These are phyloP conservation scores for Ceryle rudis DNA, from an alignment of 2,797 vertebrate genomes.

Conservation along the genomic window DNA sequence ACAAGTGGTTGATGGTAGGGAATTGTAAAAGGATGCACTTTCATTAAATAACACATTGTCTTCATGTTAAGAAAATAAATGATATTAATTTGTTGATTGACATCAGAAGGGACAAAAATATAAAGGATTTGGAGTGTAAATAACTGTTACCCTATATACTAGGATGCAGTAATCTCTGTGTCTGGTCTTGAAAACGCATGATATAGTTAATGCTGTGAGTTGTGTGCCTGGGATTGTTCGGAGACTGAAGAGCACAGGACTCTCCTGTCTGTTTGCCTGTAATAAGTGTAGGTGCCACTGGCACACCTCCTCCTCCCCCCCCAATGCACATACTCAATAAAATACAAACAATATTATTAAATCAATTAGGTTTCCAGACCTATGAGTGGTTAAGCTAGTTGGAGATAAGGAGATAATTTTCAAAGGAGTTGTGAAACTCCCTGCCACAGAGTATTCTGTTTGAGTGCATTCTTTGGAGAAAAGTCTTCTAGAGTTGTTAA, in stretches of 20 bases:
- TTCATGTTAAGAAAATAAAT: slow-evolving; percentile 12
- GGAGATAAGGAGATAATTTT: background rate
- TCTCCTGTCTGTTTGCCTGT: background rate
- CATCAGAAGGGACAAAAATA: background rate
- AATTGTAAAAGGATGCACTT: slow-evolving; percentile 62
- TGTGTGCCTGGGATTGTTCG: background rate
- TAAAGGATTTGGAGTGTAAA: background rate
- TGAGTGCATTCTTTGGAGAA: background rate
- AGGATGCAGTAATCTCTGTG: background rate
- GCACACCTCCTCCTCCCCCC: too few relatives aligned
- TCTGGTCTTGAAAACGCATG: background rate
- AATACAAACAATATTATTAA: background rate
- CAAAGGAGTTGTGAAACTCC: background rate
- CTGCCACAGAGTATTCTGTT: background rate
- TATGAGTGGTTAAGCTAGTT: background rate
- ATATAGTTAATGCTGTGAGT: background rate
- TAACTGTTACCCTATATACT: background rate
- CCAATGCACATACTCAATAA: background rate
- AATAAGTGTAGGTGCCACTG: background rate
- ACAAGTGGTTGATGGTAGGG: slow-evolving; percentile 49
- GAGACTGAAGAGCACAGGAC: background rate
- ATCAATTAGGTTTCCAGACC: background rate
- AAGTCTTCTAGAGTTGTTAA: background rate
- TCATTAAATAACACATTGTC: slow-evolving; percentile 25
- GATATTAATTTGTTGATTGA: background rate